phyloP scores from a whole-genome alignment of 2,797 vertebrate genomes.

The Catharus ustulatus region DNA sequence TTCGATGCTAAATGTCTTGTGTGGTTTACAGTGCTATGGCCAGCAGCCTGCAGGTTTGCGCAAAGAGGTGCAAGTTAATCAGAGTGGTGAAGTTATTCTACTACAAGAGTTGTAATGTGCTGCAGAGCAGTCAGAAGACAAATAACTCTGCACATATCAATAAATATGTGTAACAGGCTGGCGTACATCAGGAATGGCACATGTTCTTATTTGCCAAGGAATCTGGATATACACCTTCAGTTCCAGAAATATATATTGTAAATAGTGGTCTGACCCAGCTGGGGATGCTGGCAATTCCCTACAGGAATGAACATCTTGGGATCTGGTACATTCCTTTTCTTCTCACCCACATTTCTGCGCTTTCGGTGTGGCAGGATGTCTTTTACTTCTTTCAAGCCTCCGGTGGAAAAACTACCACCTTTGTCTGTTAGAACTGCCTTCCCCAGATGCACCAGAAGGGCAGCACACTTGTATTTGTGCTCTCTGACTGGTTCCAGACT shows the following conservation, averaged over 20 bases:
- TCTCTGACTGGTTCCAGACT: background rate
- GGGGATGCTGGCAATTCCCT: background rate
- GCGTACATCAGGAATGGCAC: background rate
- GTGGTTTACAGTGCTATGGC: background rate
- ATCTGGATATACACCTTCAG: background rate
- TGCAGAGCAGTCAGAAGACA: background rate
- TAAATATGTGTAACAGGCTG: background rate
- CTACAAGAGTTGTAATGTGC: background rate
- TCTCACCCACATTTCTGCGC: background rate
- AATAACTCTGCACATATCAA: background rate
- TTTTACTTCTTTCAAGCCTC: background rate
- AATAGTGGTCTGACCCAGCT: background rate
- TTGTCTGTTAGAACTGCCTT: background rate
- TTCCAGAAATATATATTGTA: background rate
- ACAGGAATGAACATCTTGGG: background rate
- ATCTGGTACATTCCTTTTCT: background rate
- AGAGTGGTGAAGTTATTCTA: background rate
- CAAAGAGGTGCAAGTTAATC: background rate
- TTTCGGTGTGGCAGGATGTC: background rate
- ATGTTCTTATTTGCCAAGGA: background rate
- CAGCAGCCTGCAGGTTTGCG: background rate
- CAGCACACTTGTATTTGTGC: fast-evolving
- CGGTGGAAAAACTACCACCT: background rate
- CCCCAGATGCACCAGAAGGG: background rate
- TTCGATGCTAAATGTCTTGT: background rate